A percentile compares a stretch with the other conserved stretches of the same genome.
phyloP scores from a whole-genome alignment of 2,888 invertebrate species.

The Megamerina dolium region DNA sequence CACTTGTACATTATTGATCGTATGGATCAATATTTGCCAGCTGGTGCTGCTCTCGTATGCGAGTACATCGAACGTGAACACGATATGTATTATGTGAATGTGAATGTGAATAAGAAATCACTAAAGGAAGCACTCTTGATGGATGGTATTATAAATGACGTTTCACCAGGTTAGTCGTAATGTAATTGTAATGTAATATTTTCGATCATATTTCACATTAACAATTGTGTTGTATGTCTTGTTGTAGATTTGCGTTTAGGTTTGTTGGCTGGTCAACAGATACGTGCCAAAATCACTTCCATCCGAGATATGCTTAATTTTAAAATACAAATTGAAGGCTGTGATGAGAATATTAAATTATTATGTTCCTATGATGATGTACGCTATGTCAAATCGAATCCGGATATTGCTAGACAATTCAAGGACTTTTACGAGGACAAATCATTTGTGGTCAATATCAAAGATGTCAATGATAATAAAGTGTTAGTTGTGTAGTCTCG shows the following conservation, averaged over 20 bases:
- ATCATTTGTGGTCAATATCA: slow-evolving; percentile 39
- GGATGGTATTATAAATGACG: slow-evolving; percentile 37
- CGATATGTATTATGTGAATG: slow-evolving; percentile 36
- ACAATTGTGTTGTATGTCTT: slow-evolving; percentile 3
- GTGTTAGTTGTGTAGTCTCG: slow-evolving; percentile 33
- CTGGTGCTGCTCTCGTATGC: slow-evolving; percentile 37
- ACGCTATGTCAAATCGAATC: slow-evolving; percentile 44
- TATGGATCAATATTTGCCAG: slow-evolving; percentile 44
- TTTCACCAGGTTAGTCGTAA: slow-evolving; percentile 27
- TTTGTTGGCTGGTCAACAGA: slow-evolving; percentile 43
- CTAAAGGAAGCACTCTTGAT: slow-evolving; percentile 35
- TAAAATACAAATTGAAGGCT: slow-evolving; percentile 42
- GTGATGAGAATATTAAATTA: slow-evolving; percentile 36
- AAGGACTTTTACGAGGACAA: slow-evolving; percentile 51
- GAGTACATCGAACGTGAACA: slow-evolving; percentile 34
- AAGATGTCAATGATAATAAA: slow-evolving; percentile 45
- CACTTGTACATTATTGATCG: slow-evolving; percentile 43
- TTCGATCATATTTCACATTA: neutral
- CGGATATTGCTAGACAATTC: slow-evolving; percentile 47
- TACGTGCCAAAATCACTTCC: slow-evolving; percentile 40
- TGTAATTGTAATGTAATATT: no score
- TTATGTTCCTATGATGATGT: slow-evolving; percentile 45
- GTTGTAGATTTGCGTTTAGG: slow-evolving; percentile 36
- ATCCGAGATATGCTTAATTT: slow-evolving; percentile 45
- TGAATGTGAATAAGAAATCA: slow-evolving; percentile 40